Percentiles rank a stretch among this genome's conserved stretches.
These are phyloP conservation scores for Lynx canadensis DNA, from an alignment of 2,113 vertebrate genomes.

Conservation along the genomic window DNA sequence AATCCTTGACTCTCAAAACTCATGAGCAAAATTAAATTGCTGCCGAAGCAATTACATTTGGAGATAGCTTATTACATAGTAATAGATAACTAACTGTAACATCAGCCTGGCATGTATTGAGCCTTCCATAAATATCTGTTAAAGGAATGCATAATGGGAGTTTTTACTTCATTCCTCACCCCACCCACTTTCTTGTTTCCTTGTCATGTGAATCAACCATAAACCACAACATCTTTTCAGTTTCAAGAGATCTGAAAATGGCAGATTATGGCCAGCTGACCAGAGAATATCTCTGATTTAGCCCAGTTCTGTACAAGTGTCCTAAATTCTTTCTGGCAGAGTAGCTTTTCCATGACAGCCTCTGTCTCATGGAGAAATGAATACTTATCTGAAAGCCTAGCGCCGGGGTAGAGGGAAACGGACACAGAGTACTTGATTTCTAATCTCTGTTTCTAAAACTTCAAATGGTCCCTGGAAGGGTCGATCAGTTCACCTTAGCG, in stretches of 20 bases:
- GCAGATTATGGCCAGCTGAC: neutral
- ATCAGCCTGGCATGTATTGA: neutral
- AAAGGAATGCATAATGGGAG: neutral
- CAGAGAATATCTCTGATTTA: neutral
- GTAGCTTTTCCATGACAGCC: neutral
- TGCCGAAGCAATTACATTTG: neutral
- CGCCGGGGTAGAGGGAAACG: neutral
- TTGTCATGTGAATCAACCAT: neutral
- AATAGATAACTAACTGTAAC: neutral
- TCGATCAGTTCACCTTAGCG: neutral
- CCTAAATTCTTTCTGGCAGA: neutral
- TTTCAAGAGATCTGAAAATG: neutral
- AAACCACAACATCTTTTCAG: neutral
- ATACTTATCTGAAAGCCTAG: neutral
- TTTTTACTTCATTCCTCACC: neutral
- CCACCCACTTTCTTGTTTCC: neutral
- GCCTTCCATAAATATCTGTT: neutral
- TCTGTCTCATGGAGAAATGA: neutral
- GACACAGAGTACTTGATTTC: neutral
- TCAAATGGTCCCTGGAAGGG: neutral
- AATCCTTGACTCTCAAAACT: neutral
- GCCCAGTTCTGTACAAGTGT: neutral
- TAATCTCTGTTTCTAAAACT: slow-evolving; percentile 18
- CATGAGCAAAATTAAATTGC: neutral
- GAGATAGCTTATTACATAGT: neutral